These are phyloP conservation scores for Vannuccia rotundouncinata DNA, from an alignment of 2,888 invertebrate species.

Conservation along the genomic window DNA sequence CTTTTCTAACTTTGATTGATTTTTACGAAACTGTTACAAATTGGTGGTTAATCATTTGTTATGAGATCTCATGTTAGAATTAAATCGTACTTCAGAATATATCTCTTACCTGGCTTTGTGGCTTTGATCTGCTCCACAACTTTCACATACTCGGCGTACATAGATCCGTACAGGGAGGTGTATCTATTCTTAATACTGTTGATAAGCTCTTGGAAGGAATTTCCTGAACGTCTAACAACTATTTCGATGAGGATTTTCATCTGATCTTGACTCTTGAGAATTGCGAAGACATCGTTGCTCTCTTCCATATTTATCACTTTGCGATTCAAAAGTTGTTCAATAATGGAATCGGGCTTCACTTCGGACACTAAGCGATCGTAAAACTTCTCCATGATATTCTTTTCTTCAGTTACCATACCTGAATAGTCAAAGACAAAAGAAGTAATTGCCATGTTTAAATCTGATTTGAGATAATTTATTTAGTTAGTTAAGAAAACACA, in stretches of 20 bases:
- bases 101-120: slow-evolving; percentile 41
- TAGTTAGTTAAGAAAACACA: too few species aligned
- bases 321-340: slow-evolving; percentile 48
- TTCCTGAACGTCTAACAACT: slow-evolving; percentile 42
- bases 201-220: slow-evolving; percentile 42
- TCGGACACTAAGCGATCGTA: slow-evolving; percentile 47
- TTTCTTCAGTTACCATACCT: slow-evolving; percentile 48
- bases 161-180: slow-evolving; percentile 45
- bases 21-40: too few species aligned
- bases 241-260: slow-evolving; percentile 48
- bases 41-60: too few species aligned
- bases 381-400: slow-evolving; percentile 45
- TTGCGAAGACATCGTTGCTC: slow-evolving; percentile 45
- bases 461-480: too few species aligned
- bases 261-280: slow-evolving; percentile 45
- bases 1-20: too few species aligned
- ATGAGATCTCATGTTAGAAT: too few species aligned
- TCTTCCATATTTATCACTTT: slow-evolving; percentile 49
- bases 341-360: slow-evolving; percentile 47
- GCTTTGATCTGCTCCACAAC: slow-evolving; percentile 46
- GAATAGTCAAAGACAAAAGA: neutral
- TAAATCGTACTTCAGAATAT: too few species aligned
- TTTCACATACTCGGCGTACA: slow-evolving; percentile 44
- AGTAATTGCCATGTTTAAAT: too few species aligned
- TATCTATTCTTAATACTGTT: slow-evolving; percentile 50